phyloP scores from a whole-genome alignment of 2,888 invertebrate species.

The Eristalis tenax region DNA sequence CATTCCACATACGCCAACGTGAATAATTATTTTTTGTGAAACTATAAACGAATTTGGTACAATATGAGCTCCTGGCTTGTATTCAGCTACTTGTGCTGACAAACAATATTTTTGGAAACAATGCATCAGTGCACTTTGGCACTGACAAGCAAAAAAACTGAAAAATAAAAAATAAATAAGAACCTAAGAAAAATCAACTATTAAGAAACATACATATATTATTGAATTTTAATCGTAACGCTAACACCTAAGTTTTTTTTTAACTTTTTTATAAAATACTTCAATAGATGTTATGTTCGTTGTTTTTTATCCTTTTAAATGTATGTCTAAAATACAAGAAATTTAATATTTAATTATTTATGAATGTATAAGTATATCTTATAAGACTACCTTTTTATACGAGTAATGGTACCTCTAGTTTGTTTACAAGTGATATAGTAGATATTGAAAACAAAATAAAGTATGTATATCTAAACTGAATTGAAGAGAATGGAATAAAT shows the following conservation, averaged over 20 bases:
- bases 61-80: conserved; percentile 57
- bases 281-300: conserved; percentile 49
- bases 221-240: background rate
- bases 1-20: conserved; percentile 14
- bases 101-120: conserved; percentile 63
- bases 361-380: conserved; percentile 63
- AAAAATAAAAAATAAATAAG: conserved; percentile 42
- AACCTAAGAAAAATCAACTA: conserved; percentile 34
- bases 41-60: conserved; percentile 55
- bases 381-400: conserved; percentile 72
- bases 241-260: background rate
- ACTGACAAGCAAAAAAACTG: conserved; percentile 23
- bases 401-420: conserved; percentile 69
- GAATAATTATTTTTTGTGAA: conserved; percentile 38
- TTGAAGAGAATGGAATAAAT: conserved; percentile 29
- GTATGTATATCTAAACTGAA: conserved; percentile 20
- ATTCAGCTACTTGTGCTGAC: conserved; percentile 70
- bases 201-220: conserved; percentile 28
- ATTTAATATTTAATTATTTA: conserved; percentile 11
- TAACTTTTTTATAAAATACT: conserved; percentile 18
- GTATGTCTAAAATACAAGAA: conserved; percentile 43
- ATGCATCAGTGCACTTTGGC: conserved; percentile 68
- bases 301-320: conserved; percentile 31
- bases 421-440: conserved; percentile 70
- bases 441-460: conserved; percentile 35